Conservation (phyloP, 2,888 invertebrate species). For the Harmothoe impar region DNA sequence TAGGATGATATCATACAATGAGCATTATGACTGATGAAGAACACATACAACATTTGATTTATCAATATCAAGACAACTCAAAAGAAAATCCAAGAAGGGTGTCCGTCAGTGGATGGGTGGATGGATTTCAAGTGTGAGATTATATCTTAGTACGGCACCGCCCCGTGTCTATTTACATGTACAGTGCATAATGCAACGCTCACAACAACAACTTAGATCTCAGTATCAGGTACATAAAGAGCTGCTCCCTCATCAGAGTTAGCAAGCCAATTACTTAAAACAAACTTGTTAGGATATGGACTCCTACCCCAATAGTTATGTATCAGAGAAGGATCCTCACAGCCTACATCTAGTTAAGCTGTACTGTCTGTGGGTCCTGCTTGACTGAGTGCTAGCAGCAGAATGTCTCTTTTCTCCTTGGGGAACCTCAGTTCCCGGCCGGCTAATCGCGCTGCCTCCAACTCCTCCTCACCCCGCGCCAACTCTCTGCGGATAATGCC, state of each 20-base stretch:
- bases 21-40: not conserved
- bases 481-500: slow-evolving; percentile 92
- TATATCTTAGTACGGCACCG: not conserved
- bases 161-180: not conserved
- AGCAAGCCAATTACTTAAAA: not conserved
- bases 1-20: slow-evolving; percentile 42
- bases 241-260: no score
- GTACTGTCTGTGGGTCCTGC: slow-evolving; percentile 84
- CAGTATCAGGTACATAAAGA: no score
- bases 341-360: slow-evolving; percentile 67
- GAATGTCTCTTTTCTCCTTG: slow-evolving; percentile 96
- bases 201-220: not conserved
- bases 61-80: not conserved
- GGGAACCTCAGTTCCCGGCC: slow-evolving; percentile 96
- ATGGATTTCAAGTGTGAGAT: not conserved
- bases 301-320: not conserved
- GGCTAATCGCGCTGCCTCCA: slow-evolving; percentile 92
- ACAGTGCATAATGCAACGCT: not conserved
- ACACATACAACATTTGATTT: not conserved
- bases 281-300: not conserved
- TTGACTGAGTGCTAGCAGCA: slow-evolving; percentile 94
- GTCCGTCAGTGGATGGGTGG: not conserved
- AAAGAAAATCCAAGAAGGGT: not conserved
- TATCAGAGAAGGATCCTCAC: not conserved
- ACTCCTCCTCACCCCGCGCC: slow-evolving; percentile 92